Conservation (phyloP, 2,888 invertebrate species). For the Apotomis capreana region DNA sequence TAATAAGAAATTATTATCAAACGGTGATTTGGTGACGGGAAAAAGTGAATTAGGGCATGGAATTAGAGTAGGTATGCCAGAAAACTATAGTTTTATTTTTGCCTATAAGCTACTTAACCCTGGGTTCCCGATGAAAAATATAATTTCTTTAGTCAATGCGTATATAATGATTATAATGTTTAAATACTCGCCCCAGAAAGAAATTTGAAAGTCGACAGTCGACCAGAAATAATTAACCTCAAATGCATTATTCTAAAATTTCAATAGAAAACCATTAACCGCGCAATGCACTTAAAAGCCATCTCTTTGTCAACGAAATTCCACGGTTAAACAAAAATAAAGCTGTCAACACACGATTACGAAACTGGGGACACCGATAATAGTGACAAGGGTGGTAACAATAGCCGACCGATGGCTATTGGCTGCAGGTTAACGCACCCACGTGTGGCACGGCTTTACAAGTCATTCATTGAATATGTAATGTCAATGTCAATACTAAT, state of each 20-base stretch:
- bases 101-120: too few relatives aligned
- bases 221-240: constrained; percentile 28
- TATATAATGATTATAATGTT: not conserved
- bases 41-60: too few relatives aligned
- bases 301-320: constrained; percentile 31
- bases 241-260: constrained; percentile 33
- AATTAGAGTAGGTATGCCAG: too few relatives aligned
- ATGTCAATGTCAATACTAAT: constrained; percentile 58
- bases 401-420: constrained; percentile 52
- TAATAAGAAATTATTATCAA: too few relatives aligned
- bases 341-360: constrained; percentile 40
- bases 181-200: not conserved
- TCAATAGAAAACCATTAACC: constrained; percentile 38
- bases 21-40: too few relatives aligned
- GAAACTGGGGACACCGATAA: constrained; percentile 45
- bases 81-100: too few relatives aligned
- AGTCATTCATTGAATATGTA: constrained; percentile 53
- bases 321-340: constrained; percentile 37
- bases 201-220: constrained; percentile 19
- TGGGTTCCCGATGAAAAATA: too few relatives aligned
- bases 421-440: constrained; percentile 56
- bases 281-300: constrained; percentile 35
- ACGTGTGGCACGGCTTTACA: constrained; percentile 47
- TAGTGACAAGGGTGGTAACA: constrained; percentile 55
- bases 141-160: not conserved